A percentile compares a stretch with the other conserved stretches of the same genome.
These are phyloP conservation scores for Solenopsis fugax DNA, from an alignment of 1,140 invertebrate species.

Conservation along the genomic window DNA sequence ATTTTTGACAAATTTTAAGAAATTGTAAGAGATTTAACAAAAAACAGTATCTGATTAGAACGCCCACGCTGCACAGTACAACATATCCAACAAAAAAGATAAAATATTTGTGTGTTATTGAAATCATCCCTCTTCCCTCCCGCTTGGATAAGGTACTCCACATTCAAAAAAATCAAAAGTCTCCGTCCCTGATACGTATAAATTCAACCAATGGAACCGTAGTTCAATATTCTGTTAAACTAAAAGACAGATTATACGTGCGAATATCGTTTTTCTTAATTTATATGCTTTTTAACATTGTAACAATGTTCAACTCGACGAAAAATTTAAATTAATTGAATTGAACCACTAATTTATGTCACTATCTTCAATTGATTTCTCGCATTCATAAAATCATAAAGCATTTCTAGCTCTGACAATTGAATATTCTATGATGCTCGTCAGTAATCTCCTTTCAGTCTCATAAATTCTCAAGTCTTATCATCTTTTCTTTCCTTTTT, in stretches of 20 bases:
- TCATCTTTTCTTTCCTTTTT: neutral
- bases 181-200: neutral
- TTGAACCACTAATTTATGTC: neutral
- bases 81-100: no score
- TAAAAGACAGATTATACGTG: neutral
- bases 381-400: neutral
- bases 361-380: slow-evolving; percentile 12
- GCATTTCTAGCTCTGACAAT: neutral
- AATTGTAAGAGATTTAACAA: no score
- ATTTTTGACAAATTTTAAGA: no score
- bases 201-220: neutral
- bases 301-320: neutral
- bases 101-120: no score
- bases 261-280: neutral
- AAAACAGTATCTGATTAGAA: no score
- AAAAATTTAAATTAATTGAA: slow-evolving; percentile 1
- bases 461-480: slow-evolving; percentile 1
- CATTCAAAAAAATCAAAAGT: no score
- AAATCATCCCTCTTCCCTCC: no score
- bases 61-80: no score
- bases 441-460: neutral
- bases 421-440: neutral
- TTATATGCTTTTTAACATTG: neutral
- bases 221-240: neutral
- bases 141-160: no score